Percentiles rank a stretch among this genome's conserved stretches.
Evolutionary conservation across 2,113 vertebrate species (phyloP).

Genomic region (Clarias gariepinus): DNA sequence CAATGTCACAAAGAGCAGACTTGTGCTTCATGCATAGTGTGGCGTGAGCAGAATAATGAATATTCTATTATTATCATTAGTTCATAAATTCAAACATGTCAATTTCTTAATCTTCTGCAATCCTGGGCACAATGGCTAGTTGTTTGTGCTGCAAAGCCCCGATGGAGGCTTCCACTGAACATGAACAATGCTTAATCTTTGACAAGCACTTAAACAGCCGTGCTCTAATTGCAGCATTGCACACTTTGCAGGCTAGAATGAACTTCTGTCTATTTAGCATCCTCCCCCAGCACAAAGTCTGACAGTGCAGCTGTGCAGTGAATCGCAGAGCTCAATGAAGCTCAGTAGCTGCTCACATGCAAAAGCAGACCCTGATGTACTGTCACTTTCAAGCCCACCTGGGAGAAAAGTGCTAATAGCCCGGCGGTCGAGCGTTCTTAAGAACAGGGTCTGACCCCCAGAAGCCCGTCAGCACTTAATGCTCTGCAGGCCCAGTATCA

Average conservation of each 20-base stretch:
- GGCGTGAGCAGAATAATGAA: background rate
- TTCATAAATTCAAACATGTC: background rate
- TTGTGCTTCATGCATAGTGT: background rate
- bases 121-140: background rate
- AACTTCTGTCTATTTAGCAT: slow-evolving; percentile 15
- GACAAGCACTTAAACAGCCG: background rate
- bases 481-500: background rate
- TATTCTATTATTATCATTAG: background rate
- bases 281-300: background rate
- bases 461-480: no score
- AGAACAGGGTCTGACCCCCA: background rate
- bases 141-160: background rate
- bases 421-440: background rate
- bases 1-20: background rate
- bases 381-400: background rate
- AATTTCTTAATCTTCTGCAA: background rate
- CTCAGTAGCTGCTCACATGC: background rate
- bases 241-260: background rate
- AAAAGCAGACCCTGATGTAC: background rate
- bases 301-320: background rate
- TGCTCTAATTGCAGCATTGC: background rate
- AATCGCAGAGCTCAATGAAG: slow-evolving; percentile 1
- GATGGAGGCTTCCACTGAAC: background rate
- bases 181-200: background rate
- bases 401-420: background rate